Evolutionary conservation across 2,888 invertebrate genomes (phyloP), one percentile per base, ranked within the genome.

Genomic region (Neocrepidodera transversa): DNA sequence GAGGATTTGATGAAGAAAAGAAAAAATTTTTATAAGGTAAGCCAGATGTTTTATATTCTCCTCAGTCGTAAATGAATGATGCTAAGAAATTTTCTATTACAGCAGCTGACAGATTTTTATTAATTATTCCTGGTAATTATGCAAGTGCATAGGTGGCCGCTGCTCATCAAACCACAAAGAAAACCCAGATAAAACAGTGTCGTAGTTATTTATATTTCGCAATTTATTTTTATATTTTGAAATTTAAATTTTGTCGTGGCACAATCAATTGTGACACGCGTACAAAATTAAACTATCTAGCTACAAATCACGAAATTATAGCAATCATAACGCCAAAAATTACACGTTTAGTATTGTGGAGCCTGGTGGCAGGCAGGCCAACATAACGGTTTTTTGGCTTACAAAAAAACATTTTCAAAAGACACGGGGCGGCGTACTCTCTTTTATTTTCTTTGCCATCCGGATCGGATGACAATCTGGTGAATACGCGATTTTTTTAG

Each of bases 281-380:
- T 68, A 76, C 71, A 72, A 75, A 78, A 77, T 78, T 78, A 76
- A 77, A 77, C 76, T 76, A 76, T 76, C 77, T 73, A 68, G 63
- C 67, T 69, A 70, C 71, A 71, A 75, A 78, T 77, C 76, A 68
- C 65, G 45, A 77, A 77, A 78, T 78, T 78, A 78, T 72, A 78
- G 77, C 77, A 76, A 78, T 78, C 74, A 62, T 35, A 63, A 40
- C 26, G 54, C 18, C 14, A 64, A 71, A 76, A 75, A 76, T 76
- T 77, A 76, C 73, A 77, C 73, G 76, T 74, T 76, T 65, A 53
- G 67, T 49, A 60, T 49, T 49, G n/a, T n/a, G 52, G 49, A 55
- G 63, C 53, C 63, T 53, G 50, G 55, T 47, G 53, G 58, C 50
- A 48, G 40, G 70, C 68, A 69, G 68, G 71, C 74, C 62, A 73